Evolutionary conservation across 1,140 invertebrate species (phyloP), one percentile per base, ranked within the genome.

Genomic region (Dolichoris vasculosae): DNA sequence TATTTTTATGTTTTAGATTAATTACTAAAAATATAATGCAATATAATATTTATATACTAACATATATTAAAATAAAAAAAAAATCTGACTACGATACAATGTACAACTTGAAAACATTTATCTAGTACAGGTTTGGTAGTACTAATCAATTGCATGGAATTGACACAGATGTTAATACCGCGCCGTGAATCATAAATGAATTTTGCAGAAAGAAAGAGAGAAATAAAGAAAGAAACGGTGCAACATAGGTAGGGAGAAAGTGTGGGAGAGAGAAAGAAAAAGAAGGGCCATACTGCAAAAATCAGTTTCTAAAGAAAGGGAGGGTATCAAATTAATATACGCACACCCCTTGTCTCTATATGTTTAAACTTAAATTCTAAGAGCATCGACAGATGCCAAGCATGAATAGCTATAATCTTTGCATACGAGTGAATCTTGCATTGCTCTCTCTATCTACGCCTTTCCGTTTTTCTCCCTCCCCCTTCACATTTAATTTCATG

Each of bases 311-410:
- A 78, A 67, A 63, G 55, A 59, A 76, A 76, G 75, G 46, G 76
- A 71, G 84, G 79, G 71, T 67, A 64, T 30, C 55, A 51, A 71
- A 83, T 55, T 75, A 80, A 81, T 81, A 81, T 75, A 85, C 63
- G 63, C 32, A 71, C 78, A 64, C 84, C 78, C 84, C 71, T 67
- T 35, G 46, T 26, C 55, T 4, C 40, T 59, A 46, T 48, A 46
- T 26, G n/a, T 71, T 69, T 32, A 67, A 75, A 75, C 82, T 78
- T 81, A 63, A 76, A 86, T 86, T 86, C 48, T 86, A 78, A 86
- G 82, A 82, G 73, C 79, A 86, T 86, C 84, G 80, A 86, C 84
- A 86, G 84, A 86, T 86, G 84, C 79, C 46, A 32, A n/a, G 40
- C 38, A 35, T 32, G 46, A 69, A 71, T 59, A 75, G 43, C 43